Base-by-base conservation (phyloP, 2,113 vertebrate genomes). In the Tachysurus vachellii region DNA sequence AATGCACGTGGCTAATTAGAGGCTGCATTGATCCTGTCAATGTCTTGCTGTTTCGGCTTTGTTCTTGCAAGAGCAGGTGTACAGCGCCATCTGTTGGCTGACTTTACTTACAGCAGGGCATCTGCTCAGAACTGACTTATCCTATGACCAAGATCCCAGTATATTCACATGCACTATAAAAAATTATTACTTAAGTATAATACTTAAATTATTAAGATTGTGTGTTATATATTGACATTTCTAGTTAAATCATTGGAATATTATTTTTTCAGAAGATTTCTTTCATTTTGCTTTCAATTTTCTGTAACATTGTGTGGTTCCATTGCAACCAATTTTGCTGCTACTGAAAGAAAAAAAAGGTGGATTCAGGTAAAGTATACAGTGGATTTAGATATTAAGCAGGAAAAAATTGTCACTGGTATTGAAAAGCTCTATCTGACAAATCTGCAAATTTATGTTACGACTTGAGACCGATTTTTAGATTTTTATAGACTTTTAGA, bases 71-170 rank as follows among this genome's bases (percentile, higher is more conserved):
- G 26, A 64, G 53, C 42, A 66, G 47, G 59, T 42, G 28, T 28
- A 80, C 62, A 86, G 85, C 47, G 76, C 61, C 85, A 86, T 70
- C 76, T 17, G 14, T 44, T 50, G 85, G 21, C 62, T 44, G 14
- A 47, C 1, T 62, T 62, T 3, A 3, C 31, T 26, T 84, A 61
- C 4, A 47, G 17, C 10, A 61, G 17, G 13, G 23, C 53, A 79
- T 31, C 76, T 5, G 19, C 7, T 19, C 53, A 80, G 7, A 31
- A 56, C 6, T 54, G 50, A 54, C 17, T 57, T 4, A 21, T 28
- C 42, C 44, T 75, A 12, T 13, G 17, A 36, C 13, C 42, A 73
- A 21, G 6, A 14, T 14, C 0, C 26, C 21, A 26, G 0, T 53
- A 54, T 77, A 77, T 47, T 50, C 21, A 12, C 17, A 26, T 47